Base-by-base conservation (phyloP, 2,797 vertebrate genomes). In the Labroides dimidiatus region DNA sequence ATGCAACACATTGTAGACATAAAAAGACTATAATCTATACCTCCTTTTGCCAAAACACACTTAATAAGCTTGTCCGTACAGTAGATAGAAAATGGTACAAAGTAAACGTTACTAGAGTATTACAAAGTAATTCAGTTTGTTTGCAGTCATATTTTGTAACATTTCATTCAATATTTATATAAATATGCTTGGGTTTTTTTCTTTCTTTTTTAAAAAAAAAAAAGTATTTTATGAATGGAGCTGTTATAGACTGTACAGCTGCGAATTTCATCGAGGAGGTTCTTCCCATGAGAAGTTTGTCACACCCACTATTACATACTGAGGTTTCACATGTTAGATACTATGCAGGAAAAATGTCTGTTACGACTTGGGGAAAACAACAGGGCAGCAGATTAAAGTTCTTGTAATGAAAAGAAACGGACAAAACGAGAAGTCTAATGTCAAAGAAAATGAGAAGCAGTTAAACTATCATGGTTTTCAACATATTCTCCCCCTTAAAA, bases 201-300 rank as follows among this genome's bases (percentile, higher is more conserved):
- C 8, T 15, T 2, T n/a, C n/a, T n/a, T n/a, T n/a, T n/a, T n/a
- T n/a, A n/a, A n/a, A n/a, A n/a, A n/a, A n/a, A n/a, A n/a, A 52
- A 20, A 13, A n/a, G 3, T 4, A 16, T 30, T 45, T 76, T 59
- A 39, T 64, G 56, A 83, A 83, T 73, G 48, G 42, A 10, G 9
- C 2, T 33, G 30, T 33, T 1, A 33, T 1, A 33, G 30, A 33
- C 4, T 27, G 17, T 47, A 59, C 11, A 43, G 17, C 33, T 56
- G 44, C 19, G 68, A 30, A 64, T 57, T 58, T 72, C 14, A 62
- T 11, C 51, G 47, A 64, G 21, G 19, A 67, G 47, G 55, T 64
- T 77, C 6, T 44, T 33, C 51, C 45, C 10, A 19, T 43, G 37
- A 56, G 20, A 37, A 64, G 54, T 67, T 33, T 54, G 21, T 52